Percentiles rank a stretch among this genome's conserved stretches.
These are phyloP conservation scores for Orientallactaga bullata DNA, from an alignment of 2,113 vertebrate genomes.

Conservation along the genomic window DNA sequence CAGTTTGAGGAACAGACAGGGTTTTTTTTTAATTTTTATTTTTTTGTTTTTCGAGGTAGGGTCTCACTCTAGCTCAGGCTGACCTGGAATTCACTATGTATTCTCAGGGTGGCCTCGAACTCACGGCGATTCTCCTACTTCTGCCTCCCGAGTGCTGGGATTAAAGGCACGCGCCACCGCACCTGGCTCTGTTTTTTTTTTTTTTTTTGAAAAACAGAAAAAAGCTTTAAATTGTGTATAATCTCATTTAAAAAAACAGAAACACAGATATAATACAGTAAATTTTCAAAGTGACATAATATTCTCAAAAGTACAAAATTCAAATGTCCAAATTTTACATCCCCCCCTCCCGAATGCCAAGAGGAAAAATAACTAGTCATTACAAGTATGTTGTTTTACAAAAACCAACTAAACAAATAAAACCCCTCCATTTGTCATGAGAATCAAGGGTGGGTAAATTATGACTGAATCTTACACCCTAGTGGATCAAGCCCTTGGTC, in stretches of 20 bases:
- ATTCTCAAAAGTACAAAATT: slow-evolving; percentile 78
- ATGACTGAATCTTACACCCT: slow-evolving; percentile 93
- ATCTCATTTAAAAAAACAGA: slow-evolving; percentile 81
- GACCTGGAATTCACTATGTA: no score
- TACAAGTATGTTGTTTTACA: slow-evolving; percentile 64
- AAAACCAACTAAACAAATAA: background rate
- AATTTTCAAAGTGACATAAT: slow-evolving; percentile 45
- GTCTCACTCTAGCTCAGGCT: no score
- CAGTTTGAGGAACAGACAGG: background rate
- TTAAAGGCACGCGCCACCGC: no score
- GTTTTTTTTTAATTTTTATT: no score
- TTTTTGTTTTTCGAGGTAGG: no score
- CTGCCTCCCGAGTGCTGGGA: no score
- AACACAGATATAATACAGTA: slow-evolving; percentile 75
- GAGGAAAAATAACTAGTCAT: slow-evolving; percentile 52
- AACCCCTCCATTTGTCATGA: background rate
- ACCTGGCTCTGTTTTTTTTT: no score
- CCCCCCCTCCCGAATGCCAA: background rate
- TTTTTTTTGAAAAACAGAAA: slow-evolving; percentile 41
- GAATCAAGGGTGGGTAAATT: slow-evolving; percentile 61
- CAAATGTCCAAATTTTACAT: slow-evolving; percentile 44
- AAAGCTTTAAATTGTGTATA: slow-evolving; percentile 54
- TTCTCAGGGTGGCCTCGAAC: no score
- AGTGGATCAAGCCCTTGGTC: slow-evolving; percentile 94
- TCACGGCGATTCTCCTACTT: no score